Evolutionary conservation across 2,888 invertebrate genomes (phyloP).

Genomic region (Calliscelio sp.): DNA sequence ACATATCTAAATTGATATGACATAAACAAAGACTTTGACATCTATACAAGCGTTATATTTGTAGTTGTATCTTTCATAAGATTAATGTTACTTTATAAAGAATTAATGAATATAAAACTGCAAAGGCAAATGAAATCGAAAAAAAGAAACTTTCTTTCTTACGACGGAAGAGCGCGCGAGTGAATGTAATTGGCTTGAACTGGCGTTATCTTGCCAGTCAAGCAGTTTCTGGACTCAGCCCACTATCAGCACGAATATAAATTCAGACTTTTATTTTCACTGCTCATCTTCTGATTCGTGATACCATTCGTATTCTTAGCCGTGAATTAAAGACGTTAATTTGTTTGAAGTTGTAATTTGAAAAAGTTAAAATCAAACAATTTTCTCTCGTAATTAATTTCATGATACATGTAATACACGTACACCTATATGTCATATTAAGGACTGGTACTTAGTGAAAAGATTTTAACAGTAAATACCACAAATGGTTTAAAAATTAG

Average conservation of each 20-base stretch:
- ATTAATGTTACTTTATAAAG: neutral
- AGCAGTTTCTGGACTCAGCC: conserved; percentile 83
- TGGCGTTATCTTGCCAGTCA: conserved; percentile 83
- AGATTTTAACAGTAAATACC: no score
- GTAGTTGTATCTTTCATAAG: neutral
- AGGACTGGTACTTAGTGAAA: no score
- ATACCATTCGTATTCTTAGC: conserved; percentile 58
- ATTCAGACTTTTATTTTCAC: conserved; percentile 82
- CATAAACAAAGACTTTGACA: no score
- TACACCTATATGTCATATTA: no score
- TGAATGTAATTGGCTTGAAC: conserved; percentile 85
- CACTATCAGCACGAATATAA: conserved; percentile 84
- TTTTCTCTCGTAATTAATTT: no score
- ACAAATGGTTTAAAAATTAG: no score
- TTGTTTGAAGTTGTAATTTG: conserved; percentile 77
- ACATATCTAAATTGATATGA: no score
- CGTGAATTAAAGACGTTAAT: conserved; percentile 82
- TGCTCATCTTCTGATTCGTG: conserved; percentile 68
- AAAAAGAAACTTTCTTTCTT: conserved; percentile 37
- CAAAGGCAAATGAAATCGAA: neutral
- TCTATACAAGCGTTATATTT: no score
- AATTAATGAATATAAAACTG: neutral
- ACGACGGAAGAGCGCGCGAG: conserved; percentile 80
- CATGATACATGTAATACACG: no score
- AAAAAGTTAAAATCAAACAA: neutral